Evolutionary conservation across 2,797 vertebrate genomes (phyloP), one percentile per base, ranked within the genome.

Genomic region (Synaphobranchus kaupii): DNA sequence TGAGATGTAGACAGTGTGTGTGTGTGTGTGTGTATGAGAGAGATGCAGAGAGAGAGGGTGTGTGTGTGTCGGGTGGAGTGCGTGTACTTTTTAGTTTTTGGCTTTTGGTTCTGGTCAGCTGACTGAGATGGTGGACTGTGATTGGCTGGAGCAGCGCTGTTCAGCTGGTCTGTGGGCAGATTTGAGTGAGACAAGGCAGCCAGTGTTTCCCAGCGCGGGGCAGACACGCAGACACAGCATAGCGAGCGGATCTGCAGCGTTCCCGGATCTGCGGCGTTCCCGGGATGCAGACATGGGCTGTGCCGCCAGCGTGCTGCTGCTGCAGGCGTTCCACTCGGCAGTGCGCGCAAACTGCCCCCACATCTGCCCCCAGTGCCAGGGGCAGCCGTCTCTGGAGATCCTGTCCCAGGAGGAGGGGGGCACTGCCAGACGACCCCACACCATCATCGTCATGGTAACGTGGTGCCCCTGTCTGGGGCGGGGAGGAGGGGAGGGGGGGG

Each of bases 381-480:
- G 98, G 94, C 97, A 96, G 95, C 95, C 96, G 90, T 98, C 97
- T 93, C 90, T 96, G 92, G 98, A 99, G 93, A 93, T 97, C 90
- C 94, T 97, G 91, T 97, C 96, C 91, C 95, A 97, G 89, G 97
- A 97, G 84, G 97, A 97, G 84, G 94, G 96, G 89, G 95, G 97
- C 95, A 97, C 96, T 92, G 63, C 90, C 63, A 90, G 90, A 84
- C 96, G 96, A 95, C 97, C 98, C 92, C 94, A 97, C 94, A 97
- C 97, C 93, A 96, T 98, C 95, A 94, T 98, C 93, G 94, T 98
- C 91, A 99, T 97, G 98, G 98, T 99, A 99, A 91, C 71, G 93
- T 93, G 15, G 20, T 63, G 22, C 56, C 56, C 17, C 12, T 47
- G 28, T 13, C 3, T 3, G 28, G 28, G 52, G 71, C 1, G 39